Conservation (phyloP, 2,113 vertebrate species). For the Gallinago media region DNA sequence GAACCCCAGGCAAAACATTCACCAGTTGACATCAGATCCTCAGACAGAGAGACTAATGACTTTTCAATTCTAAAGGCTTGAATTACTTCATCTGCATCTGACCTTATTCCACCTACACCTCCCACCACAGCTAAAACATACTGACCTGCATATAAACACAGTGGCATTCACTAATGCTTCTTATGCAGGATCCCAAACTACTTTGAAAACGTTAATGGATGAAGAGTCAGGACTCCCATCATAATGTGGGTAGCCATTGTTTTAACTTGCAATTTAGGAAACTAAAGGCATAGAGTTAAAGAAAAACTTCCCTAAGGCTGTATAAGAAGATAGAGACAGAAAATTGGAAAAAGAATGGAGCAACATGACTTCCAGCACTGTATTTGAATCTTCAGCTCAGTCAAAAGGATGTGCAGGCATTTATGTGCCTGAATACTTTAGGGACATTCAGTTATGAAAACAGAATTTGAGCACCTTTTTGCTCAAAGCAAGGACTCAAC, state of each 20-base stretch:
- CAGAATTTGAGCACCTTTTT: neutral
- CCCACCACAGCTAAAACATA: neutral
- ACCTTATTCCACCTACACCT: conserved; percentile 12
- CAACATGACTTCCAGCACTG: neutral
- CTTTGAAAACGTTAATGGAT: neutral
- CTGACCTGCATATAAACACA: neutral
- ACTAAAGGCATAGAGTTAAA: neutral
- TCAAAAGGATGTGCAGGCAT: neutral
- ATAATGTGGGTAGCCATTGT: neutral
- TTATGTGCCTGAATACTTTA: neutral
- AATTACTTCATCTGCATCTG: conserved; percentile 15
- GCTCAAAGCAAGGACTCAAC: neutral
- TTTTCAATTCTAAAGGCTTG: neutral
- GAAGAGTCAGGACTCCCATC: neutral
- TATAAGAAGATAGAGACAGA: neutral
- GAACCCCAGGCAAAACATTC: conserved; percentile 5
- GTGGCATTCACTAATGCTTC: neutral
- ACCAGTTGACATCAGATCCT: neutral
- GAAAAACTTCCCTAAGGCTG: neutral
- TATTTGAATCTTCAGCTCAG: neutral
- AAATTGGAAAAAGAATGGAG: neutral
- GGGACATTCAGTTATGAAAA: neutral
- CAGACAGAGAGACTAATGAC: neutral
- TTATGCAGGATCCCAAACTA: neutral
- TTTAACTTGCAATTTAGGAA: neutral